Conservation (phyloP, 1,140 invertebrate genomes). For the Cecropterus lyciades region DNA sequence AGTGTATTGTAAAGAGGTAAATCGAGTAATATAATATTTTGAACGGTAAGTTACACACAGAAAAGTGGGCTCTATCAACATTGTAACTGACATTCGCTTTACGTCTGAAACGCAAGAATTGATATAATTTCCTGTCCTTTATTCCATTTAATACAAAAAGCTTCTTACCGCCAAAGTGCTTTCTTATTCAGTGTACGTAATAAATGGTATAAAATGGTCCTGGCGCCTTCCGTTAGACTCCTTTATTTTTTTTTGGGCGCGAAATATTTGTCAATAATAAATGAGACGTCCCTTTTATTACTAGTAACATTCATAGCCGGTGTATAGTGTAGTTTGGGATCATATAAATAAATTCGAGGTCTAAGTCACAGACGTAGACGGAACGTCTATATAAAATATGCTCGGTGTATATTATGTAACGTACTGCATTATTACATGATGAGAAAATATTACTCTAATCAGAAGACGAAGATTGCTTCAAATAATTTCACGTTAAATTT, state of each 20-base stretch:
- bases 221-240: conserved; percentile 77
- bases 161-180: conserved; percentile 58
- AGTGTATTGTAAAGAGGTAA: too few relatives aligned
- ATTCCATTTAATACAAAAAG: conserved; percentile 38
- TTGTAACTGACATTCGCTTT: too few relatives aligned
- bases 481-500: too few relatives aligned
- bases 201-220: conserved; percentile 69
- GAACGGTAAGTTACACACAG: too few relatives aligned
- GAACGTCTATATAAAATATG: too few relatives aligned
- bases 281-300: conserved; percentile 81
- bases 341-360: conserved; percentile 62
- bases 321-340: conserved; percentile 60
- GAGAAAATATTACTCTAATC: too few relatives aligned
- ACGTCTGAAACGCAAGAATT: conserved; percentile 31
- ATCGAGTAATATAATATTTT: too few relatives aligned
- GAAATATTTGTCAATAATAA: conserved; percentile 84
- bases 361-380: conserved; percentile 36
- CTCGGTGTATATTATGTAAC: too few relatives aligned
- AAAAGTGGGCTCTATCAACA: too few relatives aligned
- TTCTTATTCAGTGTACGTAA: conserved; percentile 48
- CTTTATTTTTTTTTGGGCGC: conserved; percentile 63
- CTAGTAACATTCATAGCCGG: conserved; percentile 63
- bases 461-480: too few relatives aligned
- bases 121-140: conserved; percentile 66
- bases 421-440: too few relatives aligned